These are phyloP conservation scores for Caenorhabditis zanzibari DNA, from an alignment of 2,888 invertebrate genomes.

Conservation along the genomic window DNA sequence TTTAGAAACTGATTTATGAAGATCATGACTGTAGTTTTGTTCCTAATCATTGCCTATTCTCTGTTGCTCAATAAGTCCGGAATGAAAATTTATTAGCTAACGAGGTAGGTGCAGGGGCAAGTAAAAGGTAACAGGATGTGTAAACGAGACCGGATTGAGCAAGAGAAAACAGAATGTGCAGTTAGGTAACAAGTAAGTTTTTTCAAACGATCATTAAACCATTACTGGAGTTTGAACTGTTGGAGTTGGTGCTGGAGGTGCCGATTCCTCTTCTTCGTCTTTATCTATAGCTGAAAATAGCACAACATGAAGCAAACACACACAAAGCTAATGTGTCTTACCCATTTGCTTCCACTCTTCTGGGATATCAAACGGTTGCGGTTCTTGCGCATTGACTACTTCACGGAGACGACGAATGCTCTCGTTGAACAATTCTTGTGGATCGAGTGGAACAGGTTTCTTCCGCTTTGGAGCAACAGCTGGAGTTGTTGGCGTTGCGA, in stretches of 20 bases:
- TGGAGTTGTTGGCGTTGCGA: neutral
- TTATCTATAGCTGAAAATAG: conserved; percentile 18
- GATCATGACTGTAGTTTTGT: too few relatives aligned
- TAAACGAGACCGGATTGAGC: too few relatives aligned
- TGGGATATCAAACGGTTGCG: conserved; percentile 25
- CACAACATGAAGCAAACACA: conserved; percentile 12
- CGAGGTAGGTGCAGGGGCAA: neutral
- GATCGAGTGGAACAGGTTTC: neutral
- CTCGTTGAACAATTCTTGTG: neutral
- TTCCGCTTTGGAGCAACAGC: conserved; percentile 1
- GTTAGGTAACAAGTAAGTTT: neutral
- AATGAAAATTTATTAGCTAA: conserved; percentile 9
- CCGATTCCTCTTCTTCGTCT: neutral
- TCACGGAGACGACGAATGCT: neutral
- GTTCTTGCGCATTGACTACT: neutral
- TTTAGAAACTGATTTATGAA: too few relatives aligned
- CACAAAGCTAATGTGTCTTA: neutral
- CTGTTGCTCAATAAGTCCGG: too few relatives aligned
- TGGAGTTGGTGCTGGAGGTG: neutral
- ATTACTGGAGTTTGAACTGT: conserved; percentile 37
- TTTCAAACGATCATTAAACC: conserved; percentile 21
- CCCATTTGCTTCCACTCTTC: conserved; percentile 23
- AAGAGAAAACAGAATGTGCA: neutral
- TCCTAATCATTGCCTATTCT: too few relatives aligned
- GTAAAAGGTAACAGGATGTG: too few relatives aligned